phyloP scores from a whole-genome alignment of 2,113 vertebrate genomes.

The Syrmaticus mikado region DNA sequence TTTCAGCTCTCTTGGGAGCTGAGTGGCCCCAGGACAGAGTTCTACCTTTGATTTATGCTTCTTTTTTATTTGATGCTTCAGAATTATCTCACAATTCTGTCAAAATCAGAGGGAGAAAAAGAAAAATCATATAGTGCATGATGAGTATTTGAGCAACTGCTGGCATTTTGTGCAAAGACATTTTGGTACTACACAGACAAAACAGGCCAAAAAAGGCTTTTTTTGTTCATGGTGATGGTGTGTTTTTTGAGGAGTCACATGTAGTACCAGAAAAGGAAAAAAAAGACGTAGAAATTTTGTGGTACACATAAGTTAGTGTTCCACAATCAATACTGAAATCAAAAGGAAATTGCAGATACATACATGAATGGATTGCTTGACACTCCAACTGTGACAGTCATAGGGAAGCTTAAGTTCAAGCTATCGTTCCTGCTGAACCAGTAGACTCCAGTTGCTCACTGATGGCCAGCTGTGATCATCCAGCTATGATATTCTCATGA shows the following conservation, averaged over 20 bases:
- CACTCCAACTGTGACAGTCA: neutral
- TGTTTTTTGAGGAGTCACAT: neutral
- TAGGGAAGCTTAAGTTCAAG: neutral
- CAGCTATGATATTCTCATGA: neutral
- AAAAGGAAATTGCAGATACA: neutral
- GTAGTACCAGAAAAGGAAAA: neutral
- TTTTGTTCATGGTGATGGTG: too few species aligned
- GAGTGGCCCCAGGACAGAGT: neutral
- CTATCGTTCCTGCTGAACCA: neutral
- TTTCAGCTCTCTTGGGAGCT: neutral
- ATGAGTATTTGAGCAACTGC: neutral
- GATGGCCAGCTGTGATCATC: neutral
- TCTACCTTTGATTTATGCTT: constrained; percentile 5
- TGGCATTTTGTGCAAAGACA: neutral
- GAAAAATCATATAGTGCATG: neutral
- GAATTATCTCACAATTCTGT: neutral
- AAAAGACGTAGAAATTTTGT: neutral
- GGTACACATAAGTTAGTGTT: neutral
- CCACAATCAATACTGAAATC: neutral
- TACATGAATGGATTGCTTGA: neutral
- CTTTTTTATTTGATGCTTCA: neutral
- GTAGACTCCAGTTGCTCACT: neutral
- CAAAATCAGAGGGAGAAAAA: neutral
- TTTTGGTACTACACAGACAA: neutral
- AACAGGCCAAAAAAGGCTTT: neutral